These are phyloP conservation scores for Noctua pronuba DNA, from an alignment of 2,888 invertebrate species.

Conservation along the genomic window DNA sequence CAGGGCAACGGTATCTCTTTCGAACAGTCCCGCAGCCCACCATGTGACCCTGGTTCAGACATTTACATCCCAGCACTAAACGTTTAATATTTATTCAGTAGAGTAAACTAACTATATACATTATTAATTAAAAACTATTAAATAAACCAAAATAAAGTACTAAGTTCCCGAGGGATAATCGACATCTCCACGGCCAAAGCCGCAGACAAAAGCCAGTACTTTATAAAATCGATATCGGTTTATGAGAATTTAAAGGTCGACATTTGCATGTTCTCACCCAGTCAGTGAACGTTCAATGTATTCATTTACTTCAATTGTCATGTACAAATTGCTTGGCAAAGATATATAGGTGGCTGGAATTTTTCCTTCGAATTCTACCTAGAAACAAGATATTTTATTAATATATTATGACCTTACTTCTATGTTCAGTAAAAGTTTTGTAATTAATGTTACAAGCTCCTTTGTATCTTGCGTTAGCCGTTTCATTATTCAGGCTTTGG, in stretches of 20 bases:
- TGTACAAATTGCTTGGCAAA: constrained; percentile 48
- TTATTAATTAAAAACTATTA: no score
- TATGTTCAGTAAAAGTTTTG: constrained; percentile 26
- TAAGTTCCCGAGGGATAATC: neutral
- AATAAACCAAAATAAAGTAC: no score
- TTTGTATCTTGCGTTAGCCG: neutral
- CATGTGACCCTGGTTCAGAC: no score
- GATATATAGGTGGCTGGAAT: constrained; percentile 6
- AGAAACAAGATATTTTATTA: constrained; percentile 16
- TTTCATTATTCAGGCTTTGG: constrained; percentile 27
- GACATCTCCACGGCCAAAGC: neutral
- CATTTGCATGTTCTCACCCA: constrained; percentile 49
- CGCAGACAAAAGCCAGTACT: neutral
- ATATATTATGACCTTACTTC: constrained; percentile 1
- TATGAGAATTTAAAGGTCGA: constrained; percentile 29
- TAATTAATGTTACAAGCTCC: constrained; percentile 33
- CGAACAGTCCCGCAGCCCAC: no score
- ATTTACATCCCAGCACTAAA: no score
- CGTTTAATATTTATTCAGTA: no score
- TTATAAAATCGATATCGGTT: constrained; percentile 46
- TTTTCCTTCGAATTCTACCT: constrained; percentile 22
- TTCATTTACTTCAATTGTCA: constrained; percentile 46
- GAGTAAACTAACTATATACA: no score
- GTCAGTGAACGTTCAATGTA: constrained; percentile 39
- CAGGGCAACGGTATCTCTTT: no score